Percentiles rank a stretch among this genome's conserved stretches.
Evolutionary conservation across 37 sponge, comb jelly and placozoan genomes (phyloP).

Genomic region (Mnemiopsis leidyi): DNA sequence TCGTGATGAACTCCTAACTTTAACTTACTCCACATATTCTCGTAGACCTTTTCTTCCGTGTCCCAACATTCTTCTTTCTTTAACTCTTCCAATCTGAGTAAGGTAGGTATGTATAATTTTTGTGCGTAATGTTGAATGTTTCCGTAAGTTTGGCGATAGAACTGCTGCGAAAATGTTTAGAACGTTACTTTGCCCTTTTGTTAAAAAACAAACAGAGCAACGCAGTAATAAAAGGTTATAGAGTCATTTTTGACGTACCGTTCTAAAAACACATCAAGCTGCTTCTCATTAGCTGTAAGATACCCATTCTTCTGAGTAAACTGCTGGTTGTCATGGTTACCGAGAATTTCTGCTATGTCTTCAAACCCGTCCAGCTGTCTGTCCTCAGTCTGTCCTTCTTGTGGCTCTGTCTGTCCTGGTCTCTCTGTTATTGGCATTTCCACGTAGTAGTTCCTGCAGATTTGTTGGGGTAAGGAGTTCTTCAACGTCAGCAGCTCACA

Average conservation of each 20-base stretch:
- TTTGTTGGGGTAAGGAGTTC: no score
- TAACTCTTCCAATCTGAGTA: not conserved
- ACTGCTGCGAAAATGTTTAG: no score
- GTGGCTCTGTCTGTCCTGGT: constrained; percentile 14
- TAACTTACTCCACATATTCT: constrained; percentile 23
- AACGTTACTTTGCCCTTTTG: no score
- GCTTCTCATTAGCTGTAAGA: not conserved
- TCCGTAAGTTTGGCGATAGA: no score
- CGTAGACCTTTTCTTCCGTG: not conserved
- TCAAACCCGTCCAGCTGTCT: constrained; percentile 53
- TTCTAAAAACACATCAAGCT: not conserved
- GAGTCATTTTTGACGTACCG: not conserved
- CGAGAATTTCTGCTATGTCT: not conserved
- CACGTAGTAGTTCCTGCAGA: constrained; percentile 54
- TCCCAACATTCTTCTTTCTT: not conserved
- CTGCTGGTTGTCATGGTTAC: not conserved
- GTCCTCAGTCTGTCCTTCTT: not conserved
- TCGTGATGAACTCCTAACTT: constrained; percentile 55
- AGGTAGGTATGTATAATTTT: no score
- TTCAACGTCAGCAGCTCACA: no score
- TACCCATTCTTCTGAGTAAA: constrained; percentile 29
- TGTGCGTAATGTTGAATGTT: no score
- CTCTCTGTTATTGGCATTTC: not conserved
- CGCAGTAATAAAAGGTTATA: no score
- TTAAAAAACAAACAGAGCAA: no score